These are phyloP conservation scores for Catharus minimus DNA, from an alignment of 2,113 vertebrate species.

Conservation along the genomic window DNA sequence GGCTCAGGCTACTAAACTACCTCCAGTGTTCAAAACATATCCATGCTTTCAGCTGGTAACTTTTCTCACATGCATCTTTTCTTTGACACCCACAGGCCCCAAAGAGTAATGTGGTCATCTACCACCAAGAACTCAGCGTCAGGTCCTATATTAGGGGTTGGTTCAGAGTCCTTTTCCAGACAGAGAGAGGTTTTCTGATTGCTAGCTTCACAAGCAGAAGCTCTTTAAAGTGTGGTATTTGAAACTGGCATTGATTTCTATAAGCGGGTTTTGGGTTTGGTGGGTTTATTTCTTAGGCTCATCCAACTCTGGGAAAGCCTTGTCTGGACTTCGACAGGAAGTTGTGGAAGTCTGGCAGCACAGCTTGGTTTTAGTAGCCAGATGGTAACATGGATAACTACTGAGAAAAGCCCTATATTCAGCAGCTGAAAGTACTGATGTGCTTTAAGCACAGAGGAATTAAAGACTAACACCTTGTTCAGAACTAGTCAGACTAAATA, in stretches of 20 bases:
- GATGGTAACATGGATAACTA: neutral
- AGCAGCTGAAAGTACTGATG: neutral
- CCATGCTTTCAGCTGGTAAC: neutral
- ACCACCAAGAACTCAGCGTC: neutral
- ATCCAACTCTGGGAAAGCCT: neutral
- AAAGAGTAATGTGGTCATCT: constrained; percentile 37
- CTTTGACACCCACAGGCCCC: constrained; percentile 18
- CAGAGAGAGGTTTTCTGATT: constrained; percentile 18
- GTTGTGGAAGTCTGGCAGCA: constrained; percentile 23
- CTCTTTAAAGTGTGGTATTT: neutral
- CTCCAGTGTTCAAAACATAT: constrained; percentile 32
- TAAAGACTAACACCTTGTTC: neutral
- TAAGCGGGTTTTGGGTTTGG: neutral
- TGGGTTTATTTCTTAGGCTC: neutral
- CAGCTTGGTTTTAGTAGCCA: neutral
- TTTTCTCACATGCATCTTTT: constrained; percentile 42
- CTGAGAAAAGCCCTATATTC: neutral
- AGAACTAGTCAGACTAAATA: constrained; percentile 5
- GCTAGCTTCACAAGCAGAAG: neutral
- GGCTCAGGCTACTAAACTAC: constrained; percentile 55
- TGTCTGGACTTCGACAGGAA: constrained; percentile 12
- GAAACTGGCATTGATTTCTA: neutral
- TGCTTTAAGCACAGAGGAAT: neutral
- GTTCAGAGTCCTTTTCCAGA: constrained; percentile 16
- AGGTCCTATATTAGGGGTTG: neutral